Evolutionary conservation across 2,797 vertebrate species (phyloP).

Genomic region (Sardinella longiceps): DNA sequence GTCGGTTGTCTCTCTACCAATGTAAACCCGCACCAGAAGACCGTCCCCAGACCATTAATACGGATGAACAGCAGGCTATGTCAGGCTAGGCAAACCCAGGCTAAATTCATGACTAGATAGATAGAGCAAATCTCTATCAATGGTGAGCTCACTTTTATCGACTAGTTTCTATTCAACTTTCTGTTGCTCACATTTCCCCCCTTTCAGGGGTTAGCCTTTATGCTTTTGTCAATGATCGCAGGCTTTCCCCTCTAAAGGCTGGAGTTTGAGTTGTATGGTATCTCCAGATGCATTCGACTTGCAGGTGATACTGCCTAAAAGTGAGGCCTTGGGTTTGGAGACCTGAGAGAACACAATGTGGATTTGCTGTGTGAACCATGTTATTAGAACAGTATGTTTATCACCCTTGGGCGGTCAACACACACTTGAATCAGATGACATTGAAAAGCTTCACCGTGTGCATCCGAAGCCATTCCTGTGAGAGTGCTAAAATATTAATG

Average conservation of each 20-base stretch:
- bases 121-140: too few species aligned
- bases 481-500: background rate
- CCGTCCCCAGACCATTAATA: too few species aligned
- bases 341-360: background rate
- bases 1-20: too few species aligned
- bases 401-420: background rate
- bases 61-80: too few species aligned
- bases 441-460: constrained; percentile 1
- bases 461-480: background rate
- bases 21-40: too few species aligned
- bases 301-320: background rate
- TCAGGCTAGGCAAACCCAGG: too few species aligned
- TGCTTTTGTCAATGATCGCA: background rate
- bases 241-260: background rate
- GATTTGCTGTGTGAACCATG: background rate
- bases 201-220: background rate
- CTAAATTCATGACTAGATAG: too few species aligned
- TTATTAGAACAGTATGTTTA: background rate
- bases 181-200: background rate
- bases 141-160: background rate
- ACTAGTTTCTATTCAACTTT: background rate
- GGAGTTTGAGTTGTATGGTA: background rate
- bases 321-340: background rate
- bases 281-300: background rate
- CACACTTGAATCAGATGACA: background rate